Base-by-base conservation (phyloP, 1,140 invertebrate species). In the Elymnias hypermnestra region DNA sequence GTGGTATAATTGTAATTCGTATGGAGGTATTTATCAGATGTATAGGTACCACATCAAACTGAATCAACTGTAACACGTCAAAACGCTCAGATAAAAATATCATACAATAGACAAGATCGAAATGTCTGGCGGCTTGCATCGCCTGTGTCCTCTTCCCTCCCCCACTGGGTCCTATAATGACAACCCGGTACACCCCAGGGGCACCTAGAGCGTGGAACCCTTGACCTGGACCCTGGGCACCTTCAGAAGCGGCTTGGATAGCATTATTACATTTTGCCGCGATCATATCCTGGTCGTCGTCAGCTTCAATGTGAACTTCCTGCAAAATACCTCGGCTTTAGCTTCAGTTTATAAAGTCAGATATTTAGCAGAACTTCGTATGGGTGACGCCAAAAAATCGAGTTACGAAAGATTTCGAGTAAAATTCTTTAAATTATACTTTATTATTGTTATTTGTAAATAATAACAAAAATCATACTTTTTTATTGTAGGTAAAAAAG, bases 121-220 rank as follows among this genome's bases (percentile, higher is more conserved):
- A 73, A n/a, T 77, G 76, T 23, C 85, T 63, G 0, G 77, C 70
- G 10, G 88, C 51, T 0, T 72, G 19, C 7, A 39, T 41, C 0
- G 77, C 88, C 43, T 89, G 87, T 2, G 78, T 82, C 14, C 69
- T 72, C 1, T 87, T 47, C 0, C 88, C 88, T 14, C 72, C 76
- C n/a, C 87, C 87, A 6, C 75, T 51, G 1, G 88, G 86, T 2
- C 88, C 88, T 0, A 89, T 53, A 5, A 89, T 55, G 17, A 88
- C 49, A 15, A 88, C 74, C 18, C 88, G 67, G 36, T 87, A 87
- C 15, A 63, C 59, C 3, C 71, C 63, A 0, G 78, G 79, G 2
- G 77, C 76, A 7, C 81, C 81, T 0, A 55, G 37, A 12, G 59
- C 67, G 37, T 71, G 62, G 12, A 57, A 31, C 0, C 69, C 76